Percentiles rank a stretch among this genome's conserved stretches.
Conservation (phyloP, 2,888 invertebrate species). For the Stenolophus ochropezus region DNA sequence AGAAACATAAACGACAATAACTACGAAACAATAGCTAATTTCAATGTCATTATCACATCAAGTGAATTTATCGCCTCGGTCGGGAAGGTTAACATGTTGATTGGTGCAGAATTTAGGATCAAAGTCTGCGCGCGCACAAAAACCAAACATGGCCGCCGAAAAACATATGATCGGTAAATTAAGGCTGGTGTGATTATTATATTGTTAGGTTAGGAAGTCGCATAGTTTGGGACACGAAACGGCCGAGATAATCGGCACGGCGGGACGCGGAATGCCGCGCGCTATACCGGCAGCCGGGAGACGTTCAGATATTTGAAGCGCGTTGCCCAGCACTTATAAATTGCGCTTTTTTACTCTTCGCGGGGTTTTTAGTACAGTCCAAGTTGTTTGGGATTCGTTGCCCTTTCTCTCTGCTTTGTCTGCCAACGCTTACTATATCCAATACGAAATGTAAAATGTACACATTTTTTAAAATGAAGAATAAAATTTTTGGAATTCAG, state of each 20-base stretch:
- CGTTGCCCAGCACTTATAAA: conserved; percentile 67
- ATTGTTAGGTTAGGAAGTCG: conserved; percentile 36
- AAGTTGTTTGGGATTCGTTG: not conserved
- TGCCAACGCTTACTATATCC: not conserved
- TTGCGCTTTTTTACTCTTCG: conserved; percentile 66
- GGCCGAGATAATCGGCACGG: conserved; percentile 47
- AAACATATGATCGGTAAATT: conserved; percentile 60
- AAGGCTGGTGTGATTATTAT: conserved; percentile 51
- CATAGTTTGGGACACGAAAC: conserved; percentile 51
- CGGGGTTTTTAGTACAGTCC: not conserved
- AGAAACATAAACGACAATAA: conserved; percentile 41
- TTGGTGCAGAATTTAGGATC: conserved; percentile 54
- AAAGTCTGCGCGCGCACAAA: conserved; percentile 54
- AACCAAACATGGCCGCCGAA: conserved; percentile 49
- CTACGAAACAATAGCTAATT: conserved; percentile 66
- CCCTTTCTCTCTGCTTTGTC: not conserved
- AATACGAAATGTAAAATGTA: too few relatives aligned
- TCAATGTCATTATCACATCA: conserved; percentile 61
- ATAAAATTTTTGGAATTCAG: too few relatives aligned
- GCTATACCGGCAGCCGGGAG: conserved; percentile 41
- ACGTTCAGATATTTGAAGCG: conserved; percentile 63
- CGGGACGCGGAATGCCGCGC: conserved; percentile 49
- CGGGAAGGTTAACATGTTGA: conserved; percentile 57
- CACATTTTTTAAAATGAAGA: too few relatives aligned
- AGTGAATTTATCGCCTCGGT: conserved; percentile 43